phyloP scores from a whole-genome alignment of 2,113 vertebrate species.

The Tretioscincus oriximinensis region DNA sequence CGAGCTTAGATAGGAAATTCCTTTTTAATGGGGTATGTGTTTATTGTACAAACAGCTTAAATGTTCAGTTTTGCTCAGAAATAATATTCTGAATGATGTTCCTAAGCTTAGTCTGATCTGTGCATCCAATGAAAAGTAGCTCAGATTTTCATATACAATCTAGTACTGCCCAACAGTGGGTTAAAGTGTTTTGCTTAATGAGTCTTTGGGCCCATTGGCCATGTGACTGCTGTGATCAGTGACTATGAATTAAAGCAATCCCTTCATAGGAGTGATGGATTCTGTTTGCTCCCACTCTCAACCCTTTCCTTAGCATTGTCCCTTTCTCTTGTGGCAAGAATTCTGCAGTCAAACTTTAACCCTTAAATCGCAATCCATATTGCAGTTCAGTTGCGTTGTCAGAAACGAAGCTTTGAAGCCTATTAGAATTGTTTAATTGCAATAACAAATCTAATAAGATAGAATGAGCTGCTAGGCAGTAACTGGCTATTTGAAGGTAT shows the following conservation, averaged over 20 bases:
- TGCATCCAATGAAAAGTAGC: constrained; percentile 24
- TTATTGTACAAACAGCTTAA: constrained; percentile 27
- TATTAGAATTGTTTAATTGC: neutral
- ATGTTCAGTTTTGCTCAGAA: constrained; percentile 29
- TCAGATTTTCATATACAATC: neutral
- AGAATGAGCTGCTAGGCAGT: neutral
- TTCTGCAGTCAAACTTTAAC: neutral
- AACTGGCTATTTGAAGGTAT: neutral
- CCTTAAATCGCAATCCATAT: neutral
- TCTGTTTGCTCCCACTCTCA: neutral
- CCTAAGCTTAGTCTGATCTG: constrained; percentile 8
- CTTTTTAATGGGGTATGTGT: constrained; percentile 36
- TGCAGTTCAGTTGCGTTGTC: neutral
- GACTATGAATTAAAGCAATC: neutral
- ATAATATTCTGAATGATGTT: constrained; percentile 40
- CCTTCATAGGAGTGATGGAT: neutral
- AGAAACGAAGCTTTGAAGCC: neutral
- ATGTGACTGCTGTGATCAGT: neutral
- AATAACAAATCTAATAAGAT: neutral
- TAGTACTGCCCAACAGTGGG: neutral
- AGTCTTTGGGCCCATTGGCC: neutral
- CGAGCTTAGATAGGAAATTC: constrained; percentile 27
- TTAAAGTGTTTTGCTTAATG: neutral
- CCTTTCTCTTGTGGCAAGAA: neutral
- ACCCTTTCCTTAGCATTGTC: neutral